Conservation (phyloP, 1,140 invertebrate genomes). For the Lithobius niger region DNA sequence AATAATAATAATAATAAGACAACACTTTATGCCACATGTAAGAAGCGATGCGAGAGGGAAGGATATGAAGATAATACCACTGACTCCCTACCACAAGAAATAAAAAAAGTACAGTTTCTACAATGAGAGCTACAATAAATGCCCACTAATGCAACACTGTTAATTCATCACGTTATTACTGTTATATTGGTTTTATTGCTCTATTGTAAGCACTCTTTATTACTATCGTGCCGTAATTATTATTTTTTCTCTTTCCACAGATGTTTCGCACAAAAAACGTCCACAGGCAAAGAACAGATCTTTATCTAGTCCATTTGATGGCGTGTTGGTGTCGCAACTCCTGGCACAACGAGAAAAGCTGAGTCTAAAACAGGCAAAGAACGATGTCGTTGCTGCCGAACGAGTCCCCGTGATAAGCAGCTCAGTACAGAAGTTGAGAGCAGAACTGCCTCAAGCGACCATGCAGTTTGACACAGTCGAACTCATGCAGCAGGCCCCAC, state of each 20-base stretch:
- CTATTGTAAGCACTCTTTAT: no score
- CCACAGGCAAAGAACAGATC: neutral
- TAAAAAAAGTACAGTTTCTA: no score
- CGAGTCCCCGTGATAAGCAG: neutral
- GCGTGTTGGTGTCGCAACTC: slow-evolving; percentile 21
- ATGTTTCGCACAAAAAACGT: neutral
- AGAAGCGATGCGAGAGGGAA: no score
- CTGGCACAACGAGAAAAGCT: slow-evolving; percentile 20
- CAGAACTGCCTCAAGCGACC: neutral
- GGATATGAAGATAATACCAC: no score
- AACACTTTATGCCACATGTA: no score
- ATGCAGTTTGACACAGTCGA: neutral
- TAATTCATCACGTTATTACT: no score
- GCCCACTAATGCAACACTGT: no score
- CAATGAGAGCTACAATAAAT: no score
- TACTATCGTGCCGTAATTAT: no score
- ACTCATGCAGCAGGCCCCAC: neutral
- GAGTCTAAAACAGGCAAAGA: slow-evolving; percentile 13
- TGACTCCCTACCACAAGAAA: no score
- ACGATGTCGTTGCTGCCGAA: neutral
- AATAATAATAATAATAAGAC: no score
- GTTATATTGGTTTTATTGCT: no score
- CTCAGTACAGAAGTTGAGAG: neutral
- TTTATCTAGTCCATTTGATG: slow-evolving; percentile 18
- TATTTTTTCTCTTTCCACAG: neutral